Evolutionary conservation across 2,113 vertebrate species (phyloP).

Genomic region (Sorex fumeus): DNA sequence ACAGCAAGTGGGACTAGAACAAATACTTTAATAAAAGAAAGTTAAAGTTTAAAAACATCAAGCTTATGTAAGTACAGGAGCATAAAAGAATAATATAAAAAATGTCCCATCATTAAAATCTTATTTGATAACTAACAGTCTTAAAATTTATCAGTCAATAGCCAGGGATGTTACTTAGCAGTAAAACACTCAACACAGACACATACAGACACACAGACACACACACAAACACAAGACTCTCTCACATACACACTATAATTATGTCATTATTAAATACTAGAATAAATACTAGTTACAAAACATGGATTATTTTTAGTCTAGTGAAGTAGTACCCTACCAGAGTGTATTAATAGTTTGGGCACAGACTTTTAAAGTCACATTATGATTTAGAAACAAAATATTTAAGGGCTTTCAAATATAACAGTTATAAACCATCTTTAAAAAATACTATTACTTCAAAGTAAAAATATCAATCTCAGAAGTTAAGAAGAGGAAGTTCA

Average conservation of each 20-base stretch:
- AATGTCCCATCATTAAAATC: too few species aligned
- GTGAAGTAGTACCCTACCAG: conserved; percentile 13
- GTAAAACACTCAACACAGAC: too few species aligned
- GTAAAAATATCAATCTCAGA: conserved; percentile 61
- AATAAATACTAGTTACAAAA: conserved; percentile 34
- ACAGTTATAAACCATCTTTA: conserved; percentile 46
- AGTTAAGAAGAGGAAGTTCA: conserved; percentile 51
- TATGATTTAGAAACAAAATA: conserved; percentile 54
- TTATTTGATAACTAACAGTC: too few species aligned
- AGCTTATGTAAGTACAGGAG: too few species aligned
- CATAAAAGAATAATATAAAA: too few species aligned
- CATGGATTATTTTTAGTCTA: conserved; percentile 48
- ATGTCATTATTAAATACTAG: not conserved
- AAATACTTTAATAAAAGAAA: too few species aligned
- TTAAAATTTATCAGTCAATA: too few species aligned
- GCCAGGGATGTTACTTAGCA: too few species aligned
- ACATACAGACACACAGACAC: too few species aligned
- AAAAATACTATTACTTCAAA: conserved; percentile 34
- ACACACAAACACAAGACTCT: too few species aligned
- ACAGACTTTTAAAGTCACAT: not conserved
- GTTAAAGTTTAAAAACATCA: too few species aligned
- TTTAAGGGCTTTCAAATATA: conserved; percentile 37
- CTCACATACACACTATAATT: too few species aligned
- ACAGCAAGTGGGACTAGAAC: not conserved
- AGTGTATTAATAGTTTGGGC: conserved; percentile 21